phyloP scores from a whole-genome alignment of 2,888 invertebrate genomes.

The Scaptomyza parva region DNA sequence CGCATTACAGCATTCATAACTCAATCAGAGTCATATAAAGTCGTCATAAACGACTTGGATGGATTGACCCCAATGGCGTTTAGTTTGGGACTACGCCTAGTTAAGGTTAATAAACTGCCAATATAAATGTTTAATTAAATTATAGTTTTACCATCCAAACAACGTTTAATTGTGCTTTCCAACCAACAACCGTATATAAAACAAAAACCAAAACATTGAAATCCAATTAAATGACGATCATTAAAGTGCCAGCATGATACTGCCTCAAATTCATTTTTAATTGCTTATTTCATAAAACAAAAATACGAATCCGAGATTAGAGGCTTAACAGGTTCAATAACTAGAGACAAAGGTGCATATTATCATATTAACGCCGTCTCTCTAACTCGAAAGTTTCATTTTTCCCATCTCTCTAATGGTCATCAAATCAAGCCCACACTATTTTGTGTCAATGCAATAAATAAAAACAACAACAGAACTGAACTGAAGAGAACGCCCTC shows the following conservation, averaged over 20 bases:
- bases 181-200: slow-evolving; percentile 17
- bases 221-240: slow-evolving; percentile 72
- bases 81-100: slow-evolving; percentile 20
- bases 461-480: slow-evolving; percentile 23
- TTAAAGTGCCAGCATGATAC: slow-evolving; percentile 76
- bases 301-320: slow-evolving; percentile 40
- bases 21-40: slow-evolving; percentile 53
- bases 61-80: slow-evolving; percentile 15
- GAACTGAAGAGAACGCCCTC: slow-evolving; percentile 12
- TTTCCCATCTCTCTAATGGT: slow-evolving; percentile 52
- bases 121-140: slow-evolving; percentile 79
- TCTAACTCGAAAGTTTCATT: slow-evolving; percentile 24
- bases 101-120: slow-evolving; percentile 69
- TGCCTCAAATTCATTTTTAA: slow-evolving; percentile 74
- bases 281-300: slow-evolving; percentile 78
- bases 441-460: slow-evolving; percentile 49
- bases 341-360: slow-evolving; percentile 64
- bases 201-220: slow-evolving; percentile 70
- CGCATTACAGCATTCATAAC: slow-evolving; percentile 61
- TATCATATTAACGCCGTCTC: slow-evolving; percentile 78
- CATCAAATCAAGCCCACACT: slow-evolving; percentile 55
- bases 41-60: slow-evolving; percentile 47
- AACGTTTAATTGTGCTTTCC: slow-evolving; percentile 40
- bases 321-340: slow-evolving; percentile 44
- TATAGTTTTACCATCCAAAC: slow-evolving; percentile 67